Evolutionary conservation across 2,888 invertebrate species (phyloP).

Genomic region (Mycogona germanica): DNA sequence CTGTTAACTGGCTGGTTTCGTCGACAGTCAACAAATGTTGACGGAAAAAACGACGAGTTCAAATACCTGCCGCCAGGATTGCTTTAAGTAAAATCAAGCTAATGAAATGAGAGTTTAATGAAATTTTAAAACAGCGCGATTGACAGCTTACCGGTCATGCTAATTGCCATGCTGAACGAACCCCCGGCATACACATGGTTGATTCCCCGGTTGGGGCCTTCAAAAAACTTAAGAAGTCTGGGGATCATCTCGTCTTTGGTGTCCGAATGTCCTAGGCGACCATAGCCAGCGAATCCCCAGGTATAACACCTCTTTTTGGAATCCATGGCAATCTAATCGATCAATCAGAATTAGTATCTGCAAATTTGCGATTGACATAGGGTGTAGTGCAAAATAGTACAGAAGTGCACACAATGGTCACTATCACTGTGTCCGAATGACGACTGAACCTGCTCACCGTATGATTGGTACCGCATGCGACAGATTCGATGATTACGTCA

Average conservation of each 20-base stretch:
- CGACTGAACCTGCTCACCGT: slow-evolving; percentile 46
- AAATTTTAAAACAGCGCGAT: too few relatives aligned
- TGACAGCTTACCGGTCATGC: slow-evolving; percentile 49
- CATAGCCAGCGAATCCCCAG: slow-evolving; percentile 95
- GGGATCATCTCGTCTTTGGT: slow-evolving; percentile 80
- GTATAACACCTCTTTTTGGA: slow-evolving; percentile 78
- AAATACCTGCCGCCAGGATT: too few relatives aligned
- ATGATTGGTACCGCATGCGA: slow-evolving; percentile 84
- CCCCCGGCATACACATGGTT: slow-evolving; percentile 71
- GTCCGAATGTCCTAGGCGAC: slow-evolving; percentile 83
- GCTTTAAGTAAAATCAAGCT: background rate
- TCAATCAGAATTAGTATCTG: background rate
- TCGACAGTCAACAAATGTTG: too few relatives aligned
- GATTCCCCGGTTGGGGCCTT: slow-evolving; percentile 69
- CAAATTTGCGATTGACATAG: background rate
- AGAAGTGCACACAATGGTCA: background rate
- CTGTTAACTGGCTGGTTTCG: too few relatives aligned
- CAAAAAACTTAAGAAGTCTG: slow-evolving; percentile 76
- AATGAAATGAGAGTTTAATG: too few relatives aligned
- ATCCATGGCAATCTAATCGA: slow-evolving; percentile 61
- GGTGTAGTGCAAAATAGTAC: background rate
- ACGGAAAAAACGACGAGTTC: too few relatives aligned
- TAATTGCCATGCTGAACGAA: slow-evolving; percentile 72
- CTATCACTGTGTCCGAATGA: background rate
- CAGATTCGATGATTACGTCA: slow-evolving; percentile 75